Conservation (phyloP, 1,140 invertebrate species). For the Triops cancriformis region DNA sequence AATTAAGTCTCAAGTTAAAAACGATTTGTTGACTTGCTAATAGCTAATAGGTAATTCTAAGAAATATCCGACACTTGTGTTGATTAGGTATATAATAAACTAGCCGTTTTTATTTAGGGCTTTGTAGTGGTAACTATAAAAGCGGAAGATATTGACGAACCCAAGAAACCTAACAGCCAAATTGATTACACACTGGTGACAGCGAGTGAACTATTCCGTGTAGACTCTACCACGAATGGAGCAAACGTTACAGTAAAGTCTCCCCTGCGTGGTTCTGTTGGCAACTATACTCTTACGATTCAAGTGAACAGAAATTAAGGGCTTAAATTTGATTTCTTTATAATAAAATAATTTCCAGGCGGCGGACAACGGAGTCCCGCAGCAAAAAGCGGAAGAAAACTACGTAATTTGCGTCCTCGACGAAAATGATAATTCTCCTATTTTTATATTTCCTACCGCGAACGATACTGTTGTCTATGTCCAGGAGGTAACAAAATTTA, state of each 20-base stretch:
- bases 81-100: too few relatives aligned
- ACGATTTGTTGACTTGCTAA: too few relatives aligned
- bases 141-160: slow-evolving; percentile 19
- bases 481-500: slow-evolving; percentile 5
- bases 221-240: background rate
- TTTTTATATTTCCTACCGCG: background rate
- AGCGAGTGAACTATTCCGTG: background rate
- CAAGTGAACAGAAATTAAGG: background rate
- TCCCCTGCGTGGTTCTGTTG: background rate
- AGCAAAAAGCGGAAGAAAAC: background rate
- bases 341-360: background rate
- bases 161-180: background rate
- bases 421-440: slow-evolving; percentile 14
- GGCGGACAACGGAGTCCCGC: background rate
- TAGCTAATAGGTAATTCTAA: too few relatives aligned
- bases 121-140: slow-evolving; percentile 5
- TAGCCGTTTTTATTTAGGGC: slow-evolving; percentile 11
- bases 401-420: slow-evolving; percentile 18
- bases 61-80: too few relatives aligned
- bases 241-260: background rate
- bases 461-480: background rate
- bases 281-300: slow-evolving; percentile 4
- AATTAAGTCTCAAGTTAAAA: too few relatives aligned
- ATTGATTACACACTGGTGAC: slow-evolving; percentile 2
- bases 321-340: background rate